These are phyloP conservation scores for Eretmochelys imbricata DNA, from an alignment of 2,113 vertebrate genomes.

Conservation along the genomic window DNA sequence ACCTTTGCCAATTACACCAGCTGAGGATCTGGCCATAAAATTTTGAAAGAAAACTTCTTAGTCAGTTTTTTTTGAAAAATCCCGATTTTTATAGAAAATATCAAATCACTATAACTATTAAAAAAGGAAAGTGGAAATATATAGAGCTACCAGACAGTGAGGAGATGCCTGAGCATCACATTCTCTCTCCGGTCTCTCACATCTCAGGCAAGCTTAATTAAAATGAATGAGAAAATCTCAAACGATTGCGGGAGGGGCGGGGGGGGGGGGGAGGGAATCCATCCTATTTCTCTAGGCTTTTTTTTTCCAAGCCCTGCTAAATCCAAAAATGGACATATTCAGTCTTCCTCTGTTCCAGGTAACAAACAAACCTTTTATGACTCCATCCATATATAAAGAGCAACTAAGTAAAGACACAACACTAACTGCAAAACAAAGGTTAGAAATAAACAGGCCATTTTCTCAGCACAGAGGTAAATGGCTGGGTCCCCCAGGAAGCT, in stretches of 20 bases:
- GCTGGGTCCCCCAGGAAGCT: too few relatives aligned
- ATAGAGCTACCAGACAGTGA: not conserved
- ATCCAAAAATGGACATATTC: not conserved
- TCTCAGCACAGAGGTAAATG: too few relatives aligned
- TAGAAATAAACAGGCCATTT: too few relatives aligned
- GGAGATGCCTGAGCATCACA: not conserved
- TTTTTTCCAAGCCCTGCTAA: not conserved
- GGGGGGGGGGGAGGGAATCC: not conserved
- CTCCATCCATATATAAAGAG: not conserved
- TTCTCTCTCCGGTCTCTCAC: not conserved
- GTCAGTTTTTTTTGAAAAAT: not conserved
- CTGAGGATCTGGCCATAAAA: not conserved
- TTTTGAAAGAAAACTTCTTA: not conserved
- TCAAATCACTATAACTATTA: not conserved
- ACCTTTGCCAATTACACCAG: not conserved
- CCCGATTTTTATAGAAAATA: not conserved
- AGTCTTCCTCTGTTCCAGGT: not conserved
- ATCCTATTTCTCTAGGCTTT: not conserved
- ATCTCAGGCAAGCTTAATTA: not conserved
- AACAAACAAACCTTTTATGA: not conserved
- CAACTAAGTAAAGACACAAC: too few relatives aligned
- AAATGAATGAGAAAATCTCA: not conserved
- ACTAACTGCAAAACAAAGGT: too few relatives aligned
- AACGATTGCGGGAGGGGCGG: not conserved
- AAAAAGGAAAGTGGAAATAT: not conserved